Conservation (phyloP, 2,113 vertebrate genomes). For the Callorhinus ursinus region DNA sequence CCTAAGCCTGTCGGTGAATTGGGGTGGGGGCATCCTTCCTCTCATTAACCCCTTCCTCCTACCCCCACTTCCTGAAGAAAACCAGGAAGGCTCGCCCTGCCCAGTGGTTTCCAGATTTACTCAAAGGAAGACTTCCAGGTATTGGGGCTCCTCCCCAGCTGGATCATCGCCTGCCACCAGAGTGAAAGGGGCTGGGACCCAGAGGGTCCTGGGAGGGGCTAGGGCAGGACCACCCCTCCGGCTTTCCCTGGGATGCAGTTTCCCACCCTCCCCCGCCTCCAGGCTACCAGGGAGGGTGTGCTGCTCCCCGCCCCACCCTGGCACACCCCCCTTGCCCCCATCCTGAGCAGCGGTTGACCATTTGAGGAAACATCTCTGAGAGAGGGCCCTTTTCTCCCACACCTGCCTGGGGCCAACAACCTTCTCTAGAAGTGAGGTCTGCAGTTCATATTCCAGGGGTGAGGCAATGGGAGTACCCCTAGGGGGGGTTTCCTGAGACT, state of each 20-base stretch:
- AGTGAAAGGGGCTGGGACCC: neutral
- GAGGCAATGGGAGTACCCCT: neutral
- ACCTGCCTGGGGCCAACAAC: neutral
- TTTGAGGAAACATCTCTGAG: neutral
- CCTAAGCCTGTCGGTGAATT: neutral
- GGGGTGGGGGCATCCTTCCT: neutral
- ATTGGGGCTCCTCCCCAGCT: neutral
- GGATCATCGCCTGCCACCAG: neutral
- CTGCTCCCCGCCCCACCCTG: too few relatives aligned
- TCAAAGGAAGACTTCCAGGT: slow-evolving; percentile 22
- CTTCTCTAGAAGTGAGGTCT: neutral
- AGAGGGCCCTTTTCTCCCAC: neutral
- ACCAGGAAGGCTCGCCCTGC: neutral
- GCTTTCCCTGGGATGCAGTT: neutral
- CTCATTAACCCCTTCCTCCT: neutral
- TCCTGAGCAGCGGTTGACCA: neutral
- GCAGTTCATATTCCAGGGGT: neutral
- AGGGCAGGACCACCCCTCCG: neutral
- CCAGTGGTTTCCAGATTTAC: neutral
- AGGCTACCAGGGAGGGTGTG: neutral
- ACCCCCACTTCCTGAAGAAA: neutral
- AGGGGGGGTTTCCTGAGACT: neutral
- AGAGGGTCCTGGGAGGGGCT: too few relatives aligned
- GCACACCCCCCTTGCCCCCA: neutral
- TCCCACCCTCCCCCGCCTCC: neutral